These are phyloP conservation scores for Paramormyrops kingsleyae DNA, from an alignment of 2,113 vertebrate species.

Conservation along the genomic window DNA sequence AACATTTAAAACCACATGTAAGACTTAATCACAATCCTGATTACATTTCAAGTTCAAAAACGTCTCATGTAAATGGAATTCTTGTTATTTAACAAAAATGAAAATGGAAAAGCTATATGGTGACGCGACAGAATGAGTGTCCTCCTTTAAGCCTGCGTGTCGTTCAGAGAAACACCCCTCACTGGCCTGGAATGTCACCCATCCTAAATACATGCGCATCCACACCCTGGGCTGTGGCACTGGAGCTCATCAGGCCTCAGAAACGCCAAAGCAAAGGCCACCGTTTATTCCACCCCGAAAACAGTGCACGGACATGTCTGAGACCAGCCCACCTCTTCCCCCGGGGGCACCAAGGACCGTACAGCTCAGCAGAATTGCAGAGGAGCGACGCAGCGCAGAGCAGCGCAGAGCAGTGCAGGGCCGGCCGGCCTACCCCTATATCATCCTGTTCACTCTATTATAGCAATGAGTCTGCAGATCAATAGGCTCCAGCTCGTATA, in stretches of 20 bases:
- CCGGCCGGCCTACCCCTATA: background rate
- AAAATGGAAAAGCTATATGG: background rate
- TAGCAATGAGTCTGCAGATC: slow-evolving; percentile 27
- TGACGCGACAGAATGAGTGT: background rate
- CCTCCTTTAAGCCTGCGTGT: background rate
- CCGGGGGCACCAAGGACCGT: background rate
- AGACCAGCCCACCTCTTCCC: background rate
- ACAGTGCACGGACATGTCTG: background rate
- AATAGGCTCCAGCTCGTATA: slow-evolving; percentile 20
- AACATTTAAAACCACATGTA: background rate
- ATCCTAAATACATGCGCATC: background rate
- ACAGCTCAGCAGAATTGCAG: slow-evolving; percentile 11
- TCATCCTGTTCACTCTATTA: slow-evolving; percentile 23
- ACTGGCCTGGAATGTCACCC: background rate
- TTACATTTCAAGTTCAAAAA: background rate
- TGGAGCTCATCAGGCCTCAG: background rate
- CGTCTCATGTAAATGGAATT: background rate
- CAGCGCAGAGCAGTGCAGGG: background rate
- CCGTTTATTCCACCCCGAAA: background rate
- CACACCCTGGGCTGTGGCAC: background rate
- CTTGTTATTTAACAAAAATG: background rate
- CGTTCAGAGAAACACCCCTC: background rate
- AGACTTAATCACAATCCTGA: background rate
- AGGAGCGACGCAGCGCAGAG: background rate
- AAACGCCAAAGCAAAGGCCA: background rate